Evolutionary conservation across 2,888 invertebrate genomes (phyloP).

Genomic region (Erebia ligea): DNA sequence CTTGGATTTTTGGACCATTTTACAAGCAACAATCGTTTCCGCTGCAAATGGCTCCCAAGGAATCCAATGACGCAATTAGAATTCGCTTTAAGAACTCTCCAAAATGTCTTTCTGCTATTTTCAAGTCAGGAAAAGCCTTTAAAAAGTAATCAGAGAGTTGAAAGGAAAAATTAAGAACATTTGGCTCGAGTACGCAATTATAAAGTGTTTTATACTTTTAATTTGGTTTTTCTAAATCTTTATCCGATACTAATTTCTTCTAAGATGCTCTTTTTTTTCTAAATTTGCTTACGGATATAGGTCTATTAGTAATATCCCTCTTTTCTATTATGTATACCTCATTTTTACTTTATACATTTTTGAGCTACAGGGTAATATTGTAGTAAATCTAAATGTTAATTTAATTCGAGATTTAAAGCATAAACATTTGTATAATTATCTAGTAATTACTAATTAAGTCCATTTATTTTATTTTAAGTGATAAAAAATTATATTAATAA

Average conservation of each 20-base stretch:
- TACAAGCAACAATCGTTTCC: constrained; percentile 59
- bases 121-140: constrained; percentile 65
- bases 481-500: no score
- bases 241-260: constrained; percentile 24
- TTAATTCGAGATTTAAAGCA: not conserved
- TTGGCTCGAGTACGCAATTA: constrained; percentile 66
- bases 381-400: not conserved
- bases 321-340: not conserved
- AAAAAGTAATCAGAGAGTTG: constrained; percentile 76
- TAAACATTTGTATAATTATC: not conserved
- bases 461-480: no score
- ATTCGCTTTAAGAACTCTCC: constrained; percentile 59
- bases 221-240: constrained; percentile 64
- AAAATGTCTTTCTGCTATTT: constrained; percentile 65
- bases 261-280: not conserved
- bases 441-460: no score
- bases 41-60: constrained; percentile 60
- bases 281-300: not conserved
- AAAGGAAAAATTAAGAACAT: constrained; percentile 64
- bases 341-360: no score
- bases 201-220: constrained; percentile 71
- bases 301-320: not conserved
- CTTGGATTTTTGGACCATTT: constrained; percentile 53
- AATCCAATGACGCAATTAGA: constrained; percentile 70
- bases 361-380: no score